A percentile compares a stretch with the other conserved stretches of the same genome.
Evolutionary conservation across 2,888 invertebrate species (phyloP).

Genomic region (Syritta pipiens): DNA sequence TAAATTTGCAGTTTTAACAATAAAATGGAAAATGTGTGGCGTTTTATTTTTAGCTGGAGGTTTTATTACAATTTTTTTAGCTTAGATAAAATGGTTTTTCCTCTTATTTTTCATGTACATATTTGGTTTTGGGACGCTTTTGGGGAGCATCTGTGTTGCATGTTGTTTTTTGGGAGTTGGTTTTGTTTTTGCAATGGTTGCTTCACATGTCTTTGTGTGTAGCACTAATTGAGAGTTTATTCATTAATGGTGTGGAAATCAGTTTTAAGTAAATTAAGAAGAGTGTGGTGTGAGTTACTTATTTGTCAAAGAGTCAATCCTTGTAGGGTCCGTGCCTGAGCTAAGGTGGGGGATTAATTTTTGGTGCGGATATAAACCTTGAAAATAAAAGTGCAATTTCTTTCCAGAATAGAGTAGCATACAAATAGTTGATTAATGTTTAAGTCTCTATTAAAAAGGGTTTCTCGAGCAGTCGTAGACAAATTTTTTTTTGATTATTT

Average conservation of each 20-base stretch:
- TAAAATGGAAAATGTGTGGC: slow-evolving; percentile 49
- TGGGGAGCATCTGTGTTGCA: slow-evolving; percentile 21
- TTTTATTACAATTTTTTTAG: not conserved
- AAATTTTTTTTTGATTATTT: too few relatives aligned
- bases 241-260: not conserved
- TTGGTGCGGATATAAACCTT: too few relatives aligned
- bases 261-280: not conserved
- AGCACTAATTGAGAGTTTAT: not conserved
- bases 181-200: not conserved
- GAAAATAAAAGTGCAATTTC: too few relatives aligned
- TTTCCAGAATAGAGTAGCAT: too few relatives aligned
- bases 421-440: too few relatives aligned
- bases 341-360: too few relatives aligned
- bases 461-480: too few relatives aligned
- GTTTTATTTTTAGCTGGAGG: slow-evolving; percentile 47
- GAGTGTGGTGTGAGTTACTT: not conserved
- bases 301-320: too few relatives aligned
- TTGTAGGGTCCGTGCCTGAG: too few relatives aligned
- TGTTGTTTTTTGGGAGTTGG: slow-evolving; percentile 15
- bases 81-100: not conserved
- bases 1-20: slow-evolving; percentile 60
- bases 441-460: too few relatives aligned
- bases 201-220: not conserved
- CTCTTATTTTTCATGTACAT: not conserved
- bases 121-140: slow-evolving; percentile 13